These are phyloP conservation scores for Phthorimaea operculella DNA, from an alignment of 1,140 invertebrate genomes.

Conservation along the genomic window DNA sequence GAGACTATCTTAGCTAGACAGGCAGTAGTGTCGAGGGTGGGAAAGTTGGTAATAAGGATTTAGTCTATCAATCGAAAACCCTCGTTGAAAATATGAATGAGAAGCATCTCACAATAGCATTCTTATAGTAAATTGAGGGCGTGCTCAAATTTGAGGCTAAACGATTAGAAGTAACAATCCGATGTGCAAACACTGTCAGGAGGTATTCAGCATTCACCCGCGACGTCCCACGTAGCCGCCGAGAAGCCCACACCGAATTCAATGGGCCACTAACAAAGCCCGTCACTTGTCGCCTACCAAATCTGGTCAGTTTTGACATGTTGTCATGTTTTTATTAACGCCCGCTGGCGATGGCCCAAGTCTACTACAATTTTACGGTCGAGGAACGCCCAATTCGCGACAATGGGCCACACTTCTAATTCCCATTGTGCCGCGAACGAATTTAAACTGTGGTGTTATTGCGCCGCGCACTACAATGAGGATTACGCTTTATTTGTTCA, in stretches of 20 bases:
- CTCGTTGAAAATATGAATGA: no score
- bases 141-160: conserved; percentile 45
- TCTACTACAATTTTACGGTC: conserved; percentile 45
- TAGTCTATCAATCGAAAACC: no score
- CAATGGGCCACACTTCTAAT: conserved; percentile 58
- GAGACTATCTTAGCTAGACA: no score
- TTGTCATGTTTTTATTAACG: conserved; percentile 65
- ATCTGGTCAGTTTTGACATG: conserved; percentile 65
- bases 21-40: no score
- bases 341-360: conserved; percentile 39
- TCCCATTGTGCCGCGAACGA: conserved; percentile 53
- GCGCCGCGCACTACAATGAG: conserved; percentile 45
- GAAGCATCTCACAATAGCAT: conserved; percentile 1
- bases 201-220: conserved; percentile 30
- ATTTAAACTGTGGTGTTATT: conserved; percentile 52
- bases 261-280: conserved; percentile 46
- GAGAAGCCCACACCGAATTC: conserved; percentile 59
- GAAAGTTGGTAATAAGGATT: no score
- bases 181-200: conserved; percentile 56
- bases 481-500: conserved; percentile 60
- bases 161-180: conserved; percentile 56
- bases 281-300: conserved; percentile 60
- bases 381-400: conserved; percentile 55
- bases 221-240: conserved; percentile 44
- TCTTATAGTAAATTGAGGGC: conserved; percentile 41